Base-by-base conservation (phyloP, 2,113 vertebrate species). In the Alaudala cheleensis region DNA sequence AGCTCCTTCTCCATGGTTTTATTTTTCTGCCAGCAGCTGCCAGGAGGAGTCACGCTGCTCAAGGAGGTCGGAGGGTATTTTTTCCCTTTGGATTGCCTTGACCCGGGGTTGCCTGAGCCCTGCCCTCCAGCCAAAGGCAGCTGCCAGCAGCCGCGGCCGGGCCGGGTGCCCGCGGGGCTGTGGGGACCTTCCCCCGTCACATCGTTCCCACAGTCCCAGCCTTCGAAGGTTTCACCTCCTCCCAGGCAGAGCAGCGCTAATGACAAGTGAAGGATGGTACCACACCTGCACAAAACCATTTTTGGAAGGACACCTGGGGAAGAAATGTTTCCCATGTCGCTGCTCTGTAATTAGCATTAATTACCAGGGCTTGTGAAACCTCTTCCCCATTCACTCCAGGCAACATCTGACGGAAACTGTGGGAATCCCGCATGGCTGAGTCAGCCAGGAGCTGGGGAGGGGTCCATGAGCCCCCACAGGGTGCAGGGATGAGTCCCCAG, bases 281-380 rank as follows among this genome's bases (percentile, higher is more conserved):
- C 94, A 96, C 93, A 94, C 96, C 96, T 88, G 80, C 80, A 90
- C 56, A 60, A 72, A 96, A 83, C 84, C 95, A 89, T 95, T 95
- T 97, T 95, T 91, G 96, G 95, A 96, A 97, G 88, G 95, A 88
- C 92, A 96, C 92, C 94, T 88, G 88, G 92, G 92, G 95, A 96
- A 96, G 86, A 88, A 94, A 88, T 86, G 85, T 94, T 95, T 97
- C 94, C 62, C 93, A 92, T 93, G 95, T 83, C 51, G 77, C 93
- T 97, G 92, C 90, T 97, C 94, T 97, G 93, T 96, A 96, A 97
- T 97, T 96, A 96, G 90, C 94, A 93, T 94, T 97, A 96, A 97
- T 97, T 96, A 96, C 87, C 34, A 34, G 82, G 60, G 80, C 94
- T 96, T 94, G 92, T 95, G 90, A 95, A 96, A 97, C 82, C 90